A percentile compares a stretch with the other conserved stretches of the same genome.
Conservation (phyloP, 2,113 vertebrate species). For the Heteronetta atricapilla region DNA sequence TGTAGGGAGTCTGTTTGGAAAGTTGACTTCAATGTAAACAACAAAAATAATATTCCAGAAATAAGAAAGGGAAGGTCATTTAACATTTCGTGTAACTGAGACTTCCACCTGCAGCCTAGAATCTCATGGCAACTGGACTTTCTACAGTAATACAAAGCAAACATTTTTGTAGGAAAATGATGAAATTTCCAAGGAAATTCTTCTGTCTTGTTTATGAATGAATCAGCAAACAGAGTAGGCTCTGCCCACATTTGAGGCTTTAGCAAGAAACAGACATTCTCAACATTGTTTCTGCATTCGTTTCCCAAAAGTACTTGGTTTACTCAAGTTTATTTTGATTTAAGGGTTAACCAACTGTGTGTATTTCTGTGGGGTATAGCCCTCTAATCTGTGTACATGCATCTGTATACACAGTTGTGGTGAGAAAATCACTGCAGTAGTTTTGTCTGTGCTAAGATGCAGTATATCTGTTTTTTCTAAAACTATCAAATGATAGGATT, state of each 20-base stretch:
- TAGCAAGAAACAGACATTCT: neutral
- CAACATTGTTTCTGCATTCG: neutral
- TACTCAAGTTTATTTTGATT: neutral
- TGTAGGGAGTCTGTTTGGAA: neutral
- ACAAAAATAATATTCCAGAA: neutral
- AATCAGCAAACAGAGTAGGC: neutral
- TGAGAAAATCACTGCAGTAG: neutral
- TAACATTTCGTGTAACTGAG: neutral
- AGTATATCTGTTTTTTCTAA: neutral
- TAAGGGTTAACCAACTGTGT: neutral
- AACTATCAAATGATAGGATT: neutral
- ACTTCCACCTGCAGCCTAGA: neutral
- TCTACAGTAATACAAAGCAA: neutral
- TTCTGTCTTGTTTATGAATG: neutral
- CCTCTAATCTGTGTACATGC: neutral
- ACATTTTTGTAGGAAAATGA: neutral
- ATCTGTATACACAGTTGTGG: neutral
- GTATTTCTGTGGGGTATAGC: neutral
- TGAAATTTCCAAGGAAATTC: neutral
- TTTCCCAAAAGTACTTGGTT: neutral
- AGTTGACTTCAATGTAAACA: neutral
- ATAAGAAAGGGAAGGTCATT: neutral
- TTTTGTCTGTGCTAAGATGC: neutral
- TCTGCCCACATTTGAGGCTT: neutral
- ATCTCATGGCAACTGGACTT: neutral